Base-by-base conservation (phyloP, 2,113 vertebrate genomes). In the Hippocampus zosterae region DNA sequence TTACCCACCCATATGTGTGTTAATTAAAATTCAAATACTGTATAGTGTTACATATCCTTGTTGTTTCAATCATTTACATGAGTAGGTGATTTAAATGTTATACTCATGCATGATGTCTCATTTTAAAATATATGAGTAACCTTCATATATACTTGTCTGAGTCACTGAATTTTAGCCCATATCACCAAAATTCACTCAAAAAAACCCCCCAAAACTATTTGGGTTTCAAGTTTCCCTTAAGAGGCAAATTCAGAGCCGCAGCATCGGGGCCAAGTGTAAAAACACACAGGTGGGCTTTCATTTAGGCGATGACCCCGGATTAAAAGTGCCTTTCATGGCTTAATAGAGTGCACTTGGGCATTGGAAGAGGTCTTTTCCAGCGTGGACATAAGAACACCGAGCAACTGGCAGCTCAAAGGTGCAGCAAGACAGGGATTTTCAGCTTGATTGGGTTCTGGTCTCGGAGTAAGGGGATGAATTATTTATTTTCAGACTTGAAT, bases 401-500 rank as follows among this genome's bases (percentile, higher is more conserved):
- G 86, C 85, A 88, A 46, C 87, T 88, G 91, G 92, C 92, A 92
- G 93, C 91, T 92, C 88, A 85, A 90, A 93, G 90, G 88, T 92
- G 88, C 88, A 90, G 91, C 87, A 92, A 91, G 92, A 94, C 90
- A 85, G 82, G 90, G 86, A 93, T 94, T 94, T 95, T 94, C 91
- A 91, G 91, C 92, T 90, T 93, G 92, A 94, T 94, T 94, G 93
- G 92, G 90, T 95, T 95, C 93, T 94, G 91, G 93, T 95, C 87
- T 93, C 76, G 78, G 87, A 89, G 87, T 92, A 92, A 88, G 91
- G 81, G 91, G 86, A 93, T 94, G 92, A 95, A 95, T 94, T 93
- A 95, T 94, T 93, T 93, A 94, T 88, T 88, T 73, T 73, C 68
- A 77, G 77, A 85, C 80, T 85, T 81, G 76, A 77, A 81, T 82